Evolutionary conservation across 2,797 vertebrate genomes (phyloP), one percentile per base, ranked within the genome.

Genomic region (Hafferia zeledoni): DNA sequence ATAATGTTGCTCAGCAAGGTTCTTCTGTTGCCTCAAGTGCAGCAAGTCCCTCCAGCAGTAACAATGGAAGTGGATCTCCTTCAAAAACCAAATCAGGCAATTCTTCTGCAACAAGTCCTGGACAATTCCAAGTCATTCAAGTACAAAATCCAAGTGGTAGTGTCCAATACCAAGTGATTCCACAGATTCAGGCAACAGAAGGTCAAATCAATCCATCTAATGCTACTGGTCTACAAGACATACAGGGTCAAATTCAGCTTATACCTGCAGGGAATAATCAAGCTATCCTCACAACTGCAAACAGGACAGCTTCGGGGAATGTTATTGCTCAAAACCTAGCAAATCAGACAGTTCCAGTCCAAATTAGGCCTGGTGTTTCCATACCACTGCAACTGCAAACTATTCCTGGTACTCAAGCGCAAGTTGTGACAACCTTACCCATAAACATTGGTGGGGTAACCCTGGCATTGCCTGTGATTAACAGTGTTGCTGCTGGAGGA

Each of bases 361-460:
- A 99, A 97, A 99, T 99, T 87, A 98, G 99, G 84, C 98, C 99
- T 20, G 98, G 99, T 60, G 98, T 99, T 97, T 99, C 99, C 25
- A 99, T 99, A 97, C 99, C 99, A 7, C 96, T 99, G 85, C 99
- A 99, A 65, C 98, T 99, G 94, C 99, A 99, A 96, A 98, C 99
- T 72, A 98, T 99, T 97, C 98, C 99, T 94, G 99, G 99, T 91
- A 98, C 99, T 92, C 99, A 99, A 97, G 97, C 99, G 5, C 99
- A 99, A 55, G 98, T 99, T 88, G 99, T 99, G 98, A 99, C 99
- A 70, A 99, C 99, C 1, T 97, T 99, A 71, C 99, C 99, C 83
- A 99, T 99, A 98, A 99, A 99, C 97, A 98, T 99, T 13, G 99
- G 99, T 77, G 99, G 99, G 84, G 98, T 99, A 97, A 99, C 99